Evolutionary conservation across 2,113 vertebrate species (phyloP), one percentile per base, ranked within the genome.

Genomic region (Platichthys flesus): DNA sequence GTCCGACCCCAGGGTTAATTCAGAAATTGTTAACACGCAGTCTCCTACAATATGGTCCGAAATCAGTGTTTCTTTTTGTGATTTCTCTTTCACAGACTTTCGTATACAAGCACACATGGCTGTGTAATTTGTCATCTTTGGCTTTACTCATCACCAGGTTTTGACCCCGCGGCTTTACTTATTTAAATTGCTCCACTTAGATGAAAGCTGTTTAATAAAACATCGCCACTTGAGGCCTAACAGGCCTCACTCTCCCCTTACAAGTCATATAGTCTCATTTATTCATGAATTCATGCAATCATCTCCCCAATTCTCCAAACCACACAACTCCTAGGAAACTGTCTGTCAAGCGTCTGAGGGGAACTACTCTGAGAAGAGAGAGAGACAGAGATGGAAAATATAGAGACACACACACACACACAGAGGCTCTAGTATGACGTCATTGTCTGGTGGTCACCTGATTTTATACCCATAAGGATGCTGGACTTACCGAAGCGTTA

Each of bases 231-330:
- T 85, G 89, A 90, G 77, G 85, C 90, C 89, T 85, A 81, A 86
- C 84, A 83, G 83, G 83, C 81, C 75, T 88, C 78, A 82, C 81
- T 78, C 86, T 65, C 80, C 76, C 82, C 61, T 82, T 84, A 82
- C 81, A 87, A 88, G 84, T 87, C 81, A 71, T 71, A 82, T 71
- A 82, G 64, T 74, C 77, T 90, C 84, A 90, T 92, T 90, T 91
- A 90, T 92, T 92, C 85, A 92, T 93, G 86, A 86, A 90, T 88
- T 92, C 90, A 87, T 90, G 88, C 88, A 92, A 91, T 91, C 88
- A 91, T 92, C 86, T 82, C 76, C 75, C 69, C 74, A 57, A 79
- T 84, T 83, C 76, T 85, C 85, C 76, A 85, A 88, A 90, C 82
- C 87, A 77, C 80, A 77, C 71, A 68, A 79, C 83, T 87, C 86